Base-by-base conservation (phyloP, 2,888 invertebrate genomes). In the Drosophila buzzatii region DNA sequence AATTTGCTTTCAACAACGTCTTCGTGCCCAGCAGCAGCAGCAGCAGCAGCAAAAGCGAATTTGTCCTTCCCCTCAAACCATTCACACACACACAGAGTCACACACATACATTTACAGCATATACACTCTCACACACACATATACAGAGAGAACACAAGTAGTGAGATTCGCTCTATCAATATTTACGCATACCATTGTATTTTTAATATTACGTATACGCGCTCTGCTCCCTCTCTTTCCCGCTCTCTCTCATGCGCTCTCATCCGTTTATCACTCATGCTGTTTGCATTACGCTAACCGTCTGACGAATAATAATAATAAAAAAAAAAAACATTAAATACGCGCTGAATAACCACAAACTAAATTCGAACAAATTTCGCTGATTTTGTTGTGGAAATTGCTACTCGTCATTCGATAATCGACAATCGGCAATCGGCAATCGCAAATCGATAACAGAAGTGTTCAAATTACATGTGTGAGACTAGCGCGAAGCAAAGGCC, bases 181-280 rank as follows among this genome's bases (percentile, higher is more conserved):
- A 89, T 89, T 78, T 84, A 86, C 87, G 79, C 85, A 89, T 80
- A 87, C 89, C 70, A 85, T 85, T 84, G 84, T 89, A 78, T 78
- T 86, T 66, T 77, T 61, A 52, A 82, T 73, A 88, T 85, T 86
- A 85, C 85, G 89, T 90, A 79, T 86, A 76, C 86, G 84, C 75
- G 75, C 69, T 71, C 60, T 71, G 61, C 44, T 61, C 58, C 62
- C 35, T 55, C 70, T 70, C 59, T 51, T 27, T 18, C 33, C 23
- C 62, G 20, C 53, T 16, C 57, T 33, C 33, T 33, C 33, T 33
- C 33, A 23, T 37, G 53, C 56, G 55, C 59, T 52, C 33, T 31
- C 56, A 3, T 16, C 44, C 63, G 27, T n/a, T 37, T 55, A 31
- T 55, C 39, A 45, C 65, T 23, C 65, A 56, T 42, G 41, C 51